Conservation (phyloP, 37 sponge, comb jelly and placozoan species). For the Geodia barretti region DNA sequence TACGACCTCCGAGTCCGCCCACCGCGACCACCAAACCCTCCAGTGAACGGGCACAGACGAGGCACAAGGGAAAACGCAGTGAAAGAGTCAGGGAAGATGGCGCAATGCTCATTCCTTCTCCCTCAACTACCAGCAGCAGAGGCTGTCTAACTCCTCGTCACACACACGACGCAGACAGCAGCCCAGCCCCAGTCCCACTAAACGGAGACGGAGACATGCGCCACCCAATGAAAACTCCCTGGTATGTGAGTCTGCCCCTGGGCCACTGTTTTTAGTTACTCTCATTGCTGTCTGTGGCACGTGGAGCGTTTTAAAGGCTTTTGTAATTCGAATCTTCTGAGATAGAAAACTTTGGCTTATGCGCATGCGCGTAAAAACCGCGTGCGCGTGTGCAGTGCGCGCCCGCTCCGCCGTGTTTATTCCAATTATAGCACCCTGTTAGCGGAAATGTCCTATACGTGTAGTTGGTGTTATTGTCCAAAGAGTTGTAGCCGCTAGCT, state of each 20-base stretch:
- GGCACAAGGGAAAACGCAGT: not conserved
- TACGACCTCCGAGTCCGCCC: not conserved
- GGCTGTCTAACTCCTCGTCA: conserved; percentile 26
- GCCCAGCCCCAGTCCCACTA: not conserved
- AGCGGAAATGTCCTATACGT: not conserved
- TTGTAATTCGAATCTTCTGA: no score
- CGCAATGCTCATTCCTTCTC: conserved; percentile 62
- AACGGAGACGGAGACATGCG: not conserved
- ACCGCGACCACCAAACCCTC: not conserved
- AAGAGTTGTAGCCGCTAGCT: not conserved
- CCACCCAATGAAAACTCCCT: not conserved
- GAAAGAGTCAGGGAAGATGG: not conserved
- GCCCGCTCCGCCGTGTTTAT: no score
- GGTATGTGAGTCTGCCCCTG: not conserved
- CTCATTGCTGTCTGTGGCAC: not conserved
- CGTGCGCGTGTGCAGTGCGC: no score
- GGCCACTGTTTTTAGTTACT: not conserved
- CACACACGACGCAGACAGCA: not conserved
- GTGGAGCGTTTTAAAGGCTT: not conserved
- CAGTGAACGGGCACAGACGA: not conserved
- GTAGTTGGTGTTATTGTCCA: not conserved
- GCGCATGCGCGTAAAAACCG: no score
- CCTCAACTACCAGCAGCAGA: conserved; percentile 13
- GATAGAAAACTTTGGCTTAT: no score
- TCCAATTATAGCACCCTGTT: not conserved